Base-by-base conservation (phyloP, 2,888 invertebrate genomes). In the Mayetiola destructor region DNA sequence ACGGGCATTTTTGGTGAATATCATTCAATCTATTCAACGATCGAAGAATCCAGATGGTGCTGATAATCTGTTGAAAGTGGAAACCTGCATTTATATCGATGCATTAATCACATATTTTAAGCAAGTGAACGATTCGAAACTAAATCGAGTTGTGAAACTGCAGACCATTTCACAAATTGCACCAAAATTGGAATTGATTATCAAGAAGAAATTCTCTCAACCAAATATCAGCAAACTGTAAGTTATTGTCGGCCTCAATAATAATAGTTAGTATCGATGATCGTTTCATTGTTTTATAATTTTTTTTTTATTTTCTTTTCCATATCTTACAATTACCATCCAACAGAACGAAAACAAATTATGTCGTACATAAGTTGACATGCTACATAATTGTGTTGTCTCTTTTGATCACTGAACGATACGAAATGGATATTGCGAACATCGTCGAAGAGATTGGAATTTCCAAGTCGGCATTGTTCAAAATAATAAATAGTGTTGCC, bases 51-150 rank as follows among this genome's bases (percentile, higher is more conserved):
- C 58, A 6, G 58, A 60, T 1, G 60, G 61, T 2, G 42, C 1
- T 1, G 39, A 60, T 23, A 64, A 64, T 29, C 60, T 68, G 16
- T 56, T 64, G 0, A 62, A 64, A 10, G 59, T 71, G 1, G 71
- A 71, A 35, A 54, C 67, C 1, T 67, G 70, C 3, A 65, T 71
- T 14, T 71, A 70, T 55, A 67, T 71, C 67, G 71, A 71, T 59
- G 67, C 63, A 1, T 60, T 71, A 27, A 62, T 66, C 14, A 64
- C 27, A 48, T 27, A 20, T 12, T 23, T 48, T 27, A 48, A 48
- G 18, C 48, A 48, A 48, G n/a, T 48, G 1, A 48, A 48, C n/a
- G 14, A 48, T 27, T 23, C 27, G 27, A 23, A 12, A 20, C 9
- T 27, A 12, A 48, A 48, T 48, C 3, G n/a, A 48, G 9, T 6